phyloP scores from a whole-genome alignment of 2,888 invertebrate species.

The Cenopis cana region DNA sequence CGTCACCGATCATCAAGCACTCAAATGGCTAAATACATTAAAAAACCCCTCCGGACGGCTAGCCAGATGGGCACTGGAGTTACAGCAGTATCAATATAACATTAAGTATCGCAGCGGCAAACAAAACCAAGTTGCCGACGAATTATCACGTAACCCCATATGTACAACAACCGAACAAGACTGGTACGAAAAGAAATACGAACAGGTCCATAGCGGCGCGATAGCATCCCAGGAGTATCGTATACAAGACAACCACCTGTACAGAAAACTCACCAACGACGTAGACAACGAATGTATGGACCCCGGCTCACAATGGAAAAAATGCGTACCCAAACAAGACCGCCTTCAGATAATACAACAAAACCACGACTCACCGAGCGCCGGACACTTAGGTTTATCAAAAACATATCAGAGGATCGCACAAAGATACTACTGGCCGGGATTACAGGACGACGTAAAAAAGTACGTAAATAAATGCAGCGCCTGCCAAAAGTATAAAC shows the following conservation, averaged over 20 bases:
- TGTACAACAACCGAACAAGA: background rate
- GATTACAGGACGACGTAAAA: background rate
- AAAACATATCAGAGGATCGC: background rate
- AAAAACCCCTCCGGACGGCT: background rate
- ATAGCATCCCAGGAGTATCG: background rate
- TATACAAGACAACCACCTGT: background rate
- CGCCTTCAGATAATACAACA: background rate
- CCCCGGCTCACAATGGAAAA: background rate
- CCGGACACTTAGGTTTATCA: background rate
- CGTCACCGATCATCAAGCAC: background rate
- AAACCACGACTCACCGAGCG: background rate
- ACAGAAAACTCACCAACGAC: background rate
- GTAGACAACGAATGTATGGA: too few relatives aligned
- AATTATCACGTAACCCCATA: background rate
- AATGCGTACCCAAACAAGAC: background rate
- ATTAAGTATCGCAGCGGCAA: background rate
- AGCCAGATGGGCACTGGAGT: background rate
- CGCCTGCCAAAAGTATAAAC: too few relatives aligned
- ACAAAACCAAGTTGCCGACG: background rate
- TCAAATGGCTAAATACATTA: background rate
- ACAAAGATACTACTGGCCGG: background rate
- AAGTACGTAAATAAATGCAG: too few relatives aligned
- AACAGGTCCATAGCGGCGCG: accelerated
- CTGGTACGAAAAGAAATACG: background rate
- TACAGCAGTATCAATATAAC: background rate